Percentiles rank a stretch among this genome's conserved stretches.
phyloP scores from a whole-genome alignment of 2,113 vertebrate species.

The Cyphomyrus discorhynchus region DNA sequence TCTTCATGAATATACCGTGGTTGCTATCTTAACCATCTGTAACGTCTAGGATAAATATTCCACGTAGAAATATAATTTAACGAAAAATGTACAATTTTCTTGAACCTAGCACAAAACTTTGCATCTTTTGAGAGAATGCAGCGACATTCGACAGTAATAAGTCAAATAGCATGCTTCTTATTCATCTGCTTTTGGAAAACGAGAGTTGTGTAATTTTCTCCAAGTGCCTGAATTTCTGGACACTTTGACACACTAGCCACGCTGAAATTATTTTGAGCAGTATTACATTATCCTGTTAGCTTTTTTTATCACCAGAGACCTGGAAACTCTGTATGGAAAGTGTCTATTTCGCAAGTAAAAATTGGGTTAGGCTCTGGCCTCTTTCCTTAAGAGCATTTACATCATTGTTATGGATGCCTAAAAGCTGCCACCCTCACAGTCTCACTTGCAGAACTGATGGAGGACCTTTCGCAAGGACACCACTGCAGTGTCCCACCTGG shows the following conservation, averaged over 20 bases:
- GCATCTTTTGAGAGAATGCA: neutral
- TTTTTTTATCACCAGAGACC: conserved; percentile 4
- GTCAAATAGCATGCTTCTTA: neutral
- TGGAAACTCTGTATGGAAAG: conserved; percentile 1
- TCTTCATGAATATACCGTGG: neutral
- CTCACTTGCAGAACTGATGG: neutral
- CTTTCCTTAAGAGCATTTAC: neutral
- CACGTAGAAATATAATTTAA: neutral
- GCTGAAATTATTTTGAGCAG: neutral
- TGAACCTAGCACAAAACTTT: neutral
- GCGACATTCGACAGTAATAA: neutral
- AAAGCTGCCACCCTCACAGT: neutral
- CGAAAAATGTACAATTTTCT: neutral
- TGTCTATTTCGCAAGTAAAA: conserved; percentile 4
- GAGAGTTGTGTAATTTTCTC: neutral
- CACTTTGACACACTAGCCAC: neutral
- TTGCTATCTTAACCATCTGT: neutral
- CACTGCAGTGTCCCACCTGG: neutral
- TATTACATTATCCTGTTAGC: neutral
- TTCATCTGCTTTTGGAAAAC: neutral
- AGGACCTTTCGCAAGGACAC: neutral
- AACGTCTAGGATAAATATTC: neutral
- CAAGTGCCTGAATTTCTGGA: neutral
- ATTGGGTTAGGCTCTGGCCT: neutral
- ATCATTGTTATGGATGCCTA: neutral